These are phyloP conservation scores for Muricea muricata DNA, from an alignment of 92 coral and sea anemone genomes.

Conservation along the genomic window DNA sequence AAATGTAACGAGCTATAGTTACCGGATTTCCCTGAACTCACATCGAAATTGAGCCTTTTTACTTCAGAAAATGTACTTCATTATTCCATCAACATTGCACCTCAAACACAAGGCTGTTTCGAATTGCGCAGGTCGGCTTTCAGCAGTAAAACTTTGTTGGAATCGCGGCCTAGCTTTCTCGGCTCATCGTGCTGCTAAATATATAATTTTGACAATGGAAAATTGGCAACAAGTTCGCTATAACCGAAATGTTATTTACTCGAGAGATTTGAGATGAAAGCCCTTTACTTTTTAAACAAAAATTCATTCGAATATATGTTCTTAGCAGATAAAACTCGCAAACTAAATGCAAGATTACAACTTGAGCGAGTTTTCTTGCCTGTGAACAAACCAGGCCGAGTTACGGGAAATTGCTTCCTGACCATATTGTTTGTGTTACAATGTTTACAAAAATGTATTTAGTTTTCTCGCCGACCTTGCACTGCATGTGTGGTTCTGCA, in stretches of 20 bases:
- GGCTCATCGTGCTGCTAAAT: not conserved
- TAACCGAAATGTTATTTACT: not conserved
- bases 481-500: not conserved
- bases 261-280: not conserved
- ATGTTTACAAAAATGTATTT: not conserved
- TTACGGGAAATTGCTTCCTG: not conserved
- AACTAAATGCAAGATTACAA: not conserved
- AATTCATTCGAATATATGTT: not conserved
- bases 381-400: not conserved
- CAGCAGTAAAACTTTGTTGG: not conserved
- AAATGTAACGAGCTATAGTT: not conserved
- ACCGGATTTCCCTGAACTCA: not conserved
- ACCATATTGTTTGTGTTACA: not conserved
- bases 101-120: not conserved
- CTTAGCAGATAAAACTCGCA: not conserved
- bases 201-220: not conserved
- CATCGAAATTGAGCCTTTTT: not conserved
- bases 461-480: not conserved
- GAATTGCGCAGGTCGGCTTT: not conserved
- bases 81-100: not conserved
- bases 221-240: not conserved
- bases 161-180: not conserved
- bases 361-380: not conserved
- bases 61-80: not conserved
- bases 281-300: not conserved